These are phyloP conservation scores for Drosophila cardini DNA, from an alignment of 1,140 invertebrate species.

Conservation along the genomic window DNA sequence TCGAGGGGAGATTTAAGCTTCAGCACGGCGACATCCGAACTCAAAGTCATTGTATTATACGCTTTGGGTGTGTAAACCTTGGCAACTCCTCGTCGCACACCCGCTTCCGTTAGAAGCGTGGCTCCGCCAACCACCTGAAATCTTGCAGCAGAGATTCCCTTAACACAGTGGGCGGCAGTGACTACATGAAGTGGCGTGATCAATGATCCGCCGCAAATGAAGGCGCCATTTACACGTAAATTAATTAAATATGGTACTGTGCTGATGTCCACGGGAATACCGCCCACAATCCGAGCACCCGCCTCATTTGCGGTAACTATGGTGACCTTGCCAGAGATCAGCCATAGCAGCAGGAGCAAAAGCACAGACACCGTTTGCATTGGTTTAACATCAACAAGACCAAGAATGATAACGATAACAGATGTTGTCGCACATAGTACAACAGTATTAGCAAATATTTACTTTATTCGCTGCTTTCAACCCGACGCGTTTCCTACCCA, in stretches of 20 bases:
- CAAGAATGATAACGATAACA: slow-evolving; percentile 16
- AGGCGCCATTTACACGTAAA: slow-evolving; percentile 54
- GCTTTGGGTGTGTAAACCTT: slow-evolving; percentile 68
- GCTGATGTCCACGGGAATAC: slow-evolving; percentile 55
- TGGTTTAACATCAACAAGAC: slow-evolving; percentile 37
- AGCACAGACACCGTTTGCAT: slow-evolving; percentile 50
- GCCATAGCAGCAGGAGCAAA: slow-evolving; percentile 16
- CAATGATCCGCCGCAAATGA: slow-evolving; percentile 69
- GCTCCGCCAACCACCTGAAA: slow-evolving; percentile 62
- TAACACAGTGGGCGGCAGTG: slow-evolving; percentile 73
- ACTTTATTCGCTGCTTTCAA: slow-evolving; percentile 9
- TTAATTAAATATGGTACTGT: slow-evolving; percentile 71
- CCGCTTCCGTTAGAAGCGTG: slow-evolving; percentile 52
- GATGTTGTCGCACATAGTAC: slow-evolving; percentile 21
- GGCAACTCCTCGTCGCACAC: slow-evolving; percentile 47
- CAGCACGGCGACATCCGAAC: slow-evolving; percentile 68
- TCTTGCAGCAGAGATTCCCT: slow-evolving; percentile 56
- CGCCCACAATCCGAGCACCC: slow-evolving; percentile 70
- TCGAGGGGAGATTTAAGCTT: slow-evolving; percentile 58
- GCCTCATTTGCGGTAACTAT: slow-evolving; percentile 49
- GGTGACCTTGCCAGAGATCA: slow-evolving; percentile 7
- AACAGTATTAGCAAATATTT: slow-evolving; percentile 24
- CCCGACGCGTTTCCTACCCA: slow-evolving; percentile 31
- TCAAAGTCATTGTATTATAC: slow-evolving; percentile 63
- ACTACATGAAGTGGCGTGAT: slow-evolving; percentile 64